A percentile compares a stretch with the other conserved stretches of the same genome.
These are phyloP conservation scores for Hydrozoanthus tunicans DNA, from an alignment of 64 coral and sea anemone genomes.

Conservation along the genomic window DNA sequence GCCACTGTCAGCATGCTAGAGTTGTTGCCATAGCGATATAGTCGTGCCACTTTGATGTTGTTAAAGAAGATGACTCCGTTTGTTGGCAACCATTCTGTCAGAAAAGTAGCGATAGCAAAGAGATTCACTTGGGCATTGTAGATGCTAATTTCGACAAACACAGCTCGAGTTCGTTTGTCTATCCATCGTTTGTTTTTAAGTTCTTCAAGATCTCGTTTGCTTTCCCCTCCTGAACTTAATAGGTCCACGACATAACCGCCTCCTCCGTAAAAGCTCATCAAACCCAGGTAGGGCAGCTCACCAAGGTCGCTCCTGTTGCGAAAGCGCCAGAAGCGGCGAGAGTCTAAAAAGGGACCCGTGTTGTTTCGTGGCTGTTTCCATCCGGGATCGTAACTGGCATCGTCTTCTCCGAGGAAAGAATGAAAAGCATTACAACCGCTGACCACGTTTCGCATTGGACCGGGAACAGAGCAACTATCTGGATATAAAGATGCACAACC, in stretches of 20 bases:
- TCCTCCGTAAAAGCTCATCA: slow-evolving; percentile 45
- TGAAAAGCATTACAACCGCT: slow-evolving; percentile 35
- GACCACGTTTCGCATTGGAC: slow-evolving; percentile 39
- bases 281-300: slow-evolving; percentile 46
- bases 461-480: slow-evolving; percentile 40
- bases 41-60: slow-evolving; percentile 77
- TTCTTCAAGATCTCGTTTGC: slow-evolving; percentile 3
- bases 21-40: slow-evolving; percentile 59
- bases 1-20: slow-evolving; percentile 44
- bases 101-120: slow-evolving; percentile 82
- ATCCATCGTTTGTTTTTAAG: slow-evolving; percentile 79
- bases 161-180: slow-evolving; percentile 68
- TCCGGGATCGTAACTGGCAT: slow-evolving; percentile 41
- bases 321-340: slow-evolving; percentile 55
- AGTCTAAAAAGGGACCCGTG: background rate
- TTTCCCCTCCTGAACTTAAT: background rate
- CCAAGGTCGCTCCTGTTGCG: slow-evolving; percentile 34
- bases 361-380: slow-evolving; percentile 6
- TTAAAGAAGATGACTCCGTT: slow-evolving; percentile 82
- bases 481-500: background rate
- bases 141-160: slow-evolving; percentile 85
- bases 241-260: slow-evolving; percentile 60
- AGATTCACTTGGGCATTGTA: slow-evolving; percentile 91
- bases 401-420: slow-evolving; percentile 47
- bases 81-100: slow-evolving; percentile 89